Evolutionary conservation across 2,888 invertebrate genomes (phyloP), one percentile per base, ranked within the genome.

Genomic region (Euproctis similis): DNA sequence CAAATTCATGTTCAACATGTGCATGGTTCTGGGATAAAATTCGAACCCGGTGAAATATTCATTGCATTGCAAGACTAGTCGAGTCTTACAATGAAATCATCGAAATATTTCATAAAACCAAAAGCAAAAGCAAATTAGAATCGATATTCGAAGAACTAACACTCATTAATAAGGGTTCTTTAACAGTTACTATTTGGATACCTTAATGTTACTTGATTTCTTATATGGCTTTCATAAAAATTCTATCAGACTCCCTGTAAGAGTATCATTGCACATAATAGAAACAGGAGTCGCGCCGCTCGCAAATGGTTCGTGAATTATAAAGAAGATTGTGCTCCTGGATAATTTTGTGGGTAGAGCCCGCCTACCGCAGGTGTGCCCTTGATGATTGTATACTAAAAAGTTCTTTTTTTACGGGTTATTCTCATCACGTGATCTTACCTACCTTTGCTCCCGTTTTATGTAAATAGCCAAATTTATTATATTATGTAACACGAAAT

Each of bases 251-350:
- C 36, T 30, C 31, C 32, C 40, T 39, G 42, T 38, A 35, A 42
- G 39, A 41, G 45, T 45, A 53, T 50, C 48, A 46, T 46, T 47
- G 54, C 39, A 47, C 41, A 47, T 53, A 53, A 53, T 52, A 39
- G 38, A 36, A 46, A 34, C 31, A 41, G 33, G 48, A 58, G 57
- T 50, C 53, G 48, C 56, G 56, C 52, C 45, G 46, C 37, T 49
- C 42, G 59, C 60, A 66, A 70, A 73, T 73, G 70, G 59, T 37
- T 52, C 58, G 61, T 71, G 67, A 70, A 72, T 71, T 63, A 69
- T 68, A 63, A 56, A 71, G 39, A 54, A 68, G 60, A 58, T 59
- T 54, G 53, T 47, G 46, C 47, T 42, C 46, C 28, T 42, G 49
- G 49, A 53, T 59, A 52, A 59, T 48, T 47, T 34, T 26, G 18